A percentile compares a stretch with the other conserved stretches of the same genome.
Conservation (phyloP, 2,113 vertebrate genomes). For the Amblyopsis rosae region DNA sequence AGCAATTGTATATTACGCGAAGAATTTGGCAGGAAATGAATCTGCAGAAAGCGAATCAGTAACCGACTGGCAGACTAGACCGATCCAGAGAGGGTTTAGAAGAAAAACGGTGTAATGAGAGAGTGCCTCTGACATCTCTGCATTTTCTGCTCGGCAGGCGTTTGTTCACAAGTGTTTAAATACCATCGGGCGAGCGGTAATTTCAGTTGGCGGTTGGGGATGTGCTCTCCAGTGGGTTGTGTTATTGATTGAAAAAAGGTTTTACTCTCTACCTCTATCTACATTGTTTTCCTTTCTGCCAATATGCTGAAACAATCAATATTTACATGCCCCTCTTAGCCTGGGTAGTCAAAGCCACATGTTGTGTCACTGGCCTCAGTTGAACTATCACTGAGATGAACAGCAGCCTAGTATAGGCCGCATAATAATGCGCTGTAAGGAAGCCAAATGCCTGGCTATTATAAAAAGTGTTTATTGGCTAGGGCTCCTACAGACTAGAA, state of each 20-base stretch:
- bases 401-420: slow-evolving; percentile 4
- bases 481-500: slow-evolving; percentile 49
- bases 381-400: slow-evolving; percentile 45
- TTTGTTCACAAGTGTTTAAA: slow-evolving; percentile 42
- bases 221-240: slow-evolving; percentile 16
- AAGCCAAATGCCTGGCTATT: slow-evolving; percentile 64
- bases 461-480: slow-evolving; percentile 61
- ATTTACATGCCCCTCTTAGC: slow-evolving; percentile 59
- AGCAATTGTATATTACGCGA: slow-evolving; percentile 36
- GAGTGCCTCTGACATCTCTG: slow-evolving; percentile 33
- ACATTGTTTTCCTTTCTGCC: slow-evolving; percentile 62
- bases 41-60: too few relatives aligned
- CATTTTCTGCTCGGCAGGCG: slow-evolving; percentile 33
- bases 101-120: not conserved
- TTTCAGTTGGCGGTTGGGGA: slow-evolving; percentile 53
- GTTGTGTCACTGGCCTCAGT: slow-evolving; percentile 47
- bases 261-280: slow-evolving; percentile 39
- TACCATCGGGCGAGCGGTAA: slow-evolving; percentile 34
- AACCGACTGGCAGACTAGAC: slow-evolving; percentile 13
- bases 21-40: slow-evolving; percentile 49
- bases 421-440: slow-evolving; percentile 50
- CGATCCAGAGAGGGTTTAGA: not conserved
- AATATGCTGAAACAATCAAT: slow-evolving; percentile 65
- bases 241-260: slow-evolving; percentile 51
- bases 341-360: slow-evolving; percentile 60